Conservation (phyloP, 92 coral and sea anemone genomes). For the Epizoanthus rinbou region DNA sequence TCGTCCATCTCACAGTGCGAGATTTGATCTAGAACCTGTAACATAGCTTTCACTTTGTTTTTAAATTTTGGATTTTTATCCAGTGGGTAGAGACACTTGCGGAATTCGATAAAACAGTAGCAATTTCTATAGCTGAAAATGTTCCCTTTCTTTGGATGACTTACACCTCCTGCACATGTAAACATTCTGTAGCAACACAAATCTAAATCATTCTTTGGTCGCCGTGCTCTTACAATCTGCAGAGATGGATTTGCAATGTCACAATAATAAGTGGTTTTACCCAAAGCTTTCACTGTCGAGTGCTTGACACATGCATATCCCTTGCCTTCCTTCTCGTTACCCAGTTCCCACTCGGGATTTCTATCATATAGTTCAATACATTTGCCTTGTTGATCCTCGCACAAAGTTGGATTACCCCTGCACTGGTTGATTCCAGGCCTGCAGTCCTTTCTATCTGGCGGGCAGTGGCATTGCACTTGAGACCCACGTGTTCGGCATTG, state of each 20-base stretch:
- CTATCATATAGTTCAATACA: conserved; percentile 85
- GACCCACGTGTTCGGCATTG: conserved; percentile 82
- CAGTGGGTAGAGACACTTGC: conserved; percentile 74
- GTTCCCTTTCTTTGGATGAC: conserved; percentile 70
- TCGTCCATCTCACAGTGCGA: conserved; percentile 87
- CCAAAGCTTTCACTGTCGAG: conserved; percentile 58
- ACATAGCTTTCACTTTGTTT: conserved; percentile 61
- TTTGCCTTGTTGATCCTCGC: conserved; percentile 64
- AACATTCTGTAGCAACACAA: conserved; percentile 88
- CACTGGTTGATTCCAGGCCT: conserved; percentile 93
- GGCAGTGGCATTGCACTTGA: conserved; percentile 80
- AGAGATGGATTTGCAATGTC: conserved; percentile 56
- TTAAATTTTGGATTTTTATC: conserved; percentile 60
- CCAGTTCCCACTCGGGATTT: conserved; percentile 80
- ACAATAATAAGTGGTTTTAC: conserved; percentile 72
- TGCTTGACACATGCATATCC: conserved; percentile 79
- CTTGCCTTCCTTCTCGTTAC: conserved; percentile 68
- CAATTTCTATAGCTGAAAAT: conserved; percentile 90
- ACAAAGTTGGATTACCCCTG: conserved; percentile 84
- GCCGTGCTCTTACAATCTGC: conserved; percentile 36
- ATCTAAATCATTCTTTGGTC: conserved; percentile 78
- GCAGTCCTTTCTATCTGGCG: conserved; percentile 61
- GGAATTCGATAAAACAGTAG: conserved; percentile 84
- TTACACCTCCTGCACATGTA: conserved; percentile 79
- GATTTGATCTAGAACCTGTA: conserved; percentile 62